Conservation (phyloP, 2,888 invertebrate genomes). For the Empis stercorea region DNA sequence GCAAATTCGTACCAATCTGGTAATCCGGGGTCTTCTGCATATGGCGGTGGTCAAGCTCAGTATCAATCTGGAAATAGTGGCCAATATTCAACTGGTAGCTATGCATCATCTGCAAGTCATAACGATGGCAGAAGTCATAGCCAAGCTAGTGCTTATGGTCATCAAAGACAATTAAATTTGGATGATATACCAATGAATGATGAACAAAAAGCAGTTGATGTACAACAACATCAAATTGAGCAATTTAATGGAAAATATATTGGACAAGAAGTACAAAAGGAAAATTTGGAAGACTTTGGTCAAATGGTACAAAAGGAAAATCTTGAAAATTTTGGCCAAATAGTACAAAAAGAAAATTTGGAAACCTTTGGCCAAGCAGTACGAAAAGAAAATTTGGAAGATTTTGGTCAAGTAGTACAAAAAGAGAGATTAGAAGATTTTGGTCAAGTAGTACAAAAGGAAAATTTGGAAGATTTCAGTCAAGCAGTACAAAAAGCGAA, state of each 20-base stretch:
- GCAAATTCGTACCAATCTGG: slow-evolving; percentile 4
- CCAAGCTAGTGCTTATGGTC: background rate
- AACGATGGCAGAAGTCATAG: slow-evolving; percentile 5
- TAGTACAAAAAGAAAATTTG: slow-evolving; percentile 1
- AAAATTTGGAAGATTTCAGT: slow-evolving; percentile 13
- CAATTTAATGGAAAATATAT: slow-evolving; percentile 10
- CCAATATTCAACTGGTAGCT: slow-evolving; percentile 3
- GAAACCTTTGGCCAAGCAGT: background rate
- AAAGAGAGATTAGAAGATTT: too few relatives aligned
- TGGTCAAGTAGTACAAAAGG: slow-evolving; percentile 1
- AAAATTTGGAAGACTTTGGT: slow-evolving; percentile 14
- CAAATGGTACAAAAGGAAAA: slow-evolving; percentile 6
- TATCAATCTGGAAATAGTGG: background rate
- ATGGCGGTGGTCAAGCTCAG: background rate
- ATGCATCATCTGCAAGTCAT: slow-evolving; percentile 2
- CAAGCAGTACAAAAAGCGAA: slow-evolving; percentile 15
- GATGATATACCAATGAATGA: slow-evolving; percentile 7
- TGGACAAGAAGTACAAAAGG: slow-evolving; percentile 10
- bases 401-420: slow-evolving; percentile 2
- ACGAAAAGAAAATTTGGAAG: too few relatives aligned
- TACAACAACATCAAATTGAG: slow-evolving; percentile 11
- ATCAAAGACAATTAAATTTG: background rate
- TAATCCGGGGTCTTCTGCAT: background rate
- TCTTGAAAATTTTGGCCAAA: background rate
- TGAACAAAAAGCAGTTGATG: slow-evolving; percentile 7